A percentile compares a stretch with the other conserved stretches of the same genome.
Conservation (phyloP, 1,140 invertebrate species). For the Aricia agestis region DNA sequence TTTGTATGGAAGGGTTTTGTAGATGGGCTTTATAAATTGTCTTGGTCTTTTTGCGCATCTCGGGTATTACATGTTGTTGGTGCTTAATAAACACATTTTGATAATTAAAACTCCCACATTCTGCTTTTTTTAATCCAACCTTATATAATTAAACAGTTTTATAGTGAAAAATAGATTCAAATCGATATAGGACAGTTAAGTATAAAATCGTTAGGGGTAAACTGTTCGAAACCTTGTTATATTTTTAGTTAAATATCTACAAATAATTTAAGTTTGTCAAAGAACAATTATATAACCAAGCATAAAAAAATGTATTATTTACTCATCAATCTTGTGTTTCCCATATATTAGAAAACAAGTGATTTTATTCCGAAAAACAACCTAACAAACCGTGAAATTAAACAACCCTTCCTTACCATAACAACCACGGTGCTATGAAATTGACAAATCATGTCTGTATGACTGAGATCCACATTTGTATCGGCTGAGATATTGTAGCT, state of each 20-base stretch:
- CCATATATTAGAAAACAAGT: no score
- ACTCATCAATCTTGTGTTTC: no score
- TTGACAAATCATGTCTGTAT: background rate
- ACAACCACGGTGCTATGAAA: background rate
- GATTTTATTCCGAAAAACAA: background rate
- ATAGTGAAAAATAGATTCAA: no score
- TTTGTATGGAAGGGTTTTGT: conserved; percentile 11
- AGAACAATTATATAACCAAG: no score
- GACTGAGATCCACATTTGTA: conserved; percentile 1
- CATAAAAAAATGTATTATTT: no score
- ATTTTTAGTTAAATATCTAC: no score
- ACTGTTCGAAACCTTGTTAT: no score
- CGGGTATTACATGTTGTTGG: background rate
- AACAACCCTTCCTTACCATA: background rate
- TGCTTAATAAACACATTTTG: background rate
- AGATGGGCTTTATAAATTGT: background rate
- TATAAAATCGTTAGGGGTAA: no score
- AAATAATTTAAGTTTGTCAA: no score
- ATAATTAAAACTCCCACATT: background rate
- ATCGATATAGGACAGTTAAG: no score
- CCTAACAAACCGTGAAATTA: background rate
- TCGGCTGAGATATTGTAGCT: background rate
- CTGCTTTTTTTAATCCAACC: no score
- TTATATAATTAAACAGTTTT: no score
- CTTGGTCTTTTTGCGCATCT: background rate